A percentile compares a stretch with the other conserved stretches of the same genome.
phyloP scores from a whole-genome alignment of 2,888 invertebrate genomes.

The Leucophenga maculata region DNA sequence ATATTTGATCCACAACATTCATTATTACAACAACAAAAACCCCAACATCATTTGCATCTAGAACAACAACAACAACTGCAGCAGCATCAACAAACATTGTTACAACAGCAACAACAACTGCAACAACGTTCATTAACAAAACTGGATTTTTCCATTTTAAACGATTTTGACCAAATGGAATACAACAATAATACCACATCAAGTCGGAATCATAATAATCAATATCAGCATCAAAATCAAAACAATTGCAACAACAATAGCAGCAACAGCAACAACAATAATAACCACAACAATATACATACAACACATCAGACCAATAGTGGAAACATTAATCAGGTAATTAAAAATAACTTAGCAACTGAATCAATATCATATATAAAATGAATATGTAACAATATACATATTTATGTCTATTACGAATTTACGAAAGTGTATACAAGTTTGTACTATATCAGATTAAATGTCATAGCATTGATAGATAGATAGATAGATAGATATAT shows the following conservation, averaged over 20 bases:
- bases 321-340: conserved; percentile 57
- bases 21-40: conserved; percentile 46
- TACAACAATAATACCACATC: conserved; percentile 53
- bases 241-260: conserved; percentile 68
- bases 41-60: conserved; percentile 31
- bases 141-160: conserved; percentile 55
- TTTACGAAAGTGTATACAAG: too few relatives aligned
- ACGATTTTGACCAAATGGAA: conserved; percentile 69
- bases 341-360: conserved; percentile 1
- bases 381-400: background rate
- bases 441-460: too few relatives aligned
- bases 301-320: conserved; percentile 43
- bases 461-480: too few relatives aligned
- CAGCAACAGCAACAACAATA: conserved; percentile 39
- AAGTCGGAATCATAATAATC: conserved; percentile 48
- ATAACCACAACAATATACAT: conserved; percentile 41
- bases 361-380: background rate
- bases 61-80: conserved; percentile 35
- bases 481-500: too few relatives aligned
- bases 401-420: too few relatives aligned
- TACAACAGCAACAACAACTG: conserved; percentile 43
- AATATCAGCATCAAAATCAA: conserved; percentile 60
- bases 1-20: conserved; percentile 68
- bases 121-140: conserved; percentile 52
- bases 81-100: conserved; percentile 41